A percentile compares a stretch with the other conserved stretches of the same genome.
phyloP scores from a whole-genome alignment of 2,113 vertebrate species.

The mouse (Mus musculus) region GRCm39 chr2:79057501-79058000 shows the following conservation, averaged over 20 bases:
- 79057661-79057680: neutral
- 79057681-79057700: neutral
- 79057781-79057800: neutral
- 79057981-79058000: neutral
- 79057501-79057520: neutral
- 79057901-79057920: conserved; percentile 2
- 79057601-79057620: neutral
- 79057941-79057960: neutral
- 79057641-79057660: too few species aligned
- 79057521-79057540: neutral
- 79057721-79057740: neutral
- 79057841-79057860: neutral
- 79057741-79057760: neutral
- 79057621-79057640: neutral
- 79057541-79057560: neutral
- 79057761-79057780: neutral
- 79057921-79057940: neutral
- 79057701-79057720: neutral
- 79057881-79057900: neutral
- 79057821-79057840: neutral
- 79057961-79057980: neutral
- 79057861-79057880: neutral
- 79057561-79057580: neutral
- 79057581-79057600: neutral
- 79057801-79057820: neutral